phyloP scores from a whole-genome alignment of 2,888 invertebrate species.

The Macaria notata region DNA sequence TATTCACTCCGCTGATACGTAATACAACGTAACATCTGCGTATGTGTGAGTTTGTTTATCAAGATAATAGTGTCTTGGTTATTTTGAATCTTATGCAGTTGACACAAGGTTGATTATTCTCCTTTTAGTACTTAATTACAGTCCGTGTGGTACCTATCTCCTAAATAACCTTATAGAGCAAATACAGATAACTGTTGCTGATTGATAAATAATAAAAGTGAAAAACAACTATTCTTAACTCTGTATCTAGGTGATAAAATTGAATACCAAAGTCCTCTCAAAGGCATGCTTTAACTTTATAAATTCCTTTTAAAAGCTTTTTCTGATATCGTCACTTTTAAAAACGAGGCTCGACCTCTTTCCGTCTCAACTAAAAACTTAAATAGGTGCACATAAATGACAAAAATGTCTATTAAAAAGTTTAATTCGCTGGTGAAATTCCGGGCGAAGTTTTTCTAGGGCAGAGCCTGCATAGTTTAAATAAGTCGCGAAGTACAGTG shows the following conservation, averaged over 20 bases:
- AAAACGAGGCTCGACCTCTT: conserved; percentile 17
- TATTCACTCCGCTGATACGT: conserved; percentile 28
- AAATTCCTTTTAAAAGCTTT: conserved; percentile 5
- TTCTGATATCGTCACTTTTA: conserved; percentile 8
- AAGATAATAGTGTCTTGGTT: not conserved
- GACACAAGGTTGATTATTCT: conserved; percentile 11
- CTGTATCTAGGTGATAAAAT: not conserved
- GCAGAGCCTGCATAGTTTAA: conserved; percentile 43
- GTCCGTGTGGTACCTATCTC: conserved; percentile 13
- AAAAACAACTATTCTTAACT: conserved; percentile 6
- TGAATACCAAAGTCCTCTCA: no score
- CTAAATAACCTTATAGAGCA: conserved; percentile 15
- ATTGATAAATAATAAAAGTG: conserved; percentile 8
- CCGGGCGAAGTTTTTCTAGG: conserved; percentile 37
- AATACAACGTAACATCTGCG: conserved; percentile 21
- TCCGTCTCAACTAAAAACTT: conserved; percentile 24
- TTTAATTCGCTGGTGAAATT: conserved; percentile 46
- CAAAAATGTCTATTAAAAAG: conserved; percentile 38
- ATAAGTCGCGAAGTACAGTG: conserved; percentile 38
- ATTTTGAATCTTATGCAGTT: conserved; percentile 3
- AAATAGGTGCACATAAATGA: conserved; percentile 29
- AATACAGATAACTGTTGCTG: conserved; percentile 19
- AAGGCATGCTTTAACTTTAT: not conserved
- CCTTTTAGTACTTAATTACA: not conserved
- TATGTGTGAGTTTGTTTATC: conserved; percentile 32